Evolutionary conservation across 2,113 vertebrate species (phyloP), one percentile per base, ranked within the genome.

Genomic region (Caloenas nicobarica): DNA sequence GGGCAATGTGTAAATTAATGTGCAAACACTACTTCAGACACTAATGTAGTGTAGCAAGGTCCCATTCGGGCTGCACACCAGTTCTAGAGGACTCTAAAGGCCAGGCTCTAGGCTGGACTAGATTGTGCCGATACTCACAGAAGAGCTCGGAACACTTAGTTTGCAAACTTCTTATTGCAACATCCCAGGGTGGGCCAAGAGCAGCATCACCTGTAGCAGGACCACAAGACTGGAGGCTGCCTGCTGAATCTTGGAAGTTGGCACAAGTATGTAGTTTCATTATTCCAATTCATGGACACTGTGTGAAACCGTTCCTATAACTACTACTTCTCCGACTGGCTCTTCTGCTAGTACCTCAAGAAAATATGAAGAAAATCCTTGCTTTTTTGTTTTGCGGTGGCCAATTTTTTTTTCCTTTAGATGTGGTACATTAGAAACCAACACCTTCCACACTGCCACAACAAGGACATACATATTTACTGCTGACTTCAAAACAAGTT

Each of bases 11-110:
- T 69, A 40, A 50, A 33, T 46, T 46, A 46, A 34, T 0, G 11
- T 12, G 7, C 54, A 64, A 5, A 10, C 0, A 1, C 31, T 81
- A 26, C 46, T 74, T 24, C 2, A 74, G 50, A 10, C 68, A 50
- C 29, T 17, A 25, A 13, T 0, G 3, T 4, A 38, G 40, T 3
- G 34, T 17, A 21, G 11, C 11, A 33, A 4, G 3, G 0, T 50
- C 82, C 68, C 68, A 57, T 36, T 7, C 16, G 78, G 33, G n/a
- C 69, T 26, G 36, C 50, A 71, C 73, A 23, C 11, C 51, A 13
- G 36, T 3, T 70, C 31, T 7, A 3, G 25, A 54, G 57, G 48
- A 26, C 29, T 21, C 46, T 7, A 5, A n/a, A 81, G 54, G 18
- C 74, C 86, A 64, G 66, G 36, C 18, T 81, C 61, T 19, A 62